Evolutionary conservation across 2,888 invertebrate species (phyloP).

Genomic region (Globia sparganii): DNA sequence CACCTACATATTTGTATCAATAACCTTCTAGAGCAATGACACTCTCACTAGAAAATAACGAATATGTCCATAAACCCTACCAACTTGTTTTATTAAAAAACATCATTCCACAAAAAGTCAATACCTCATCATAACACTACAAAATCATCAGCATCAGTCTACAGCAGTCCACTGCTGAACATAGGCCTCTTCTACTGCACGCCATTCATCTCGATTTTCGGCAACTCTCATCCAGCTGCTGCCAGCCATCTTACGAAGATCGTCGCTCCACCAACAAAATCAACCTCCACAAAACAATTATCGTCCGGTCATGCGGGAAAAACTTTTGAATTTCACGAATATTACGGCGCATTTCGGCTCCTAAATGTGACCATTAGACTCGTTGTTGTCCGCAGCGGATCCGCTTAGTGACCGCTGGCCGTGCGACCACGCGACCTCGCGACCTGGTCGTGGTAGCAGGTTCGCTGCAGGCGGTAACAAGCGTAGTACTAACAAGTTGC

Average conservation of each 20-base stretch:
- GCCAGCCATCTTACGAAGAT: too few species aligned
- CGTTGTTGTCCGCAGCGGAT: constrained; percentile 17
- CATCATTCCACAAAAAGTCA: constrained; percentile 10
- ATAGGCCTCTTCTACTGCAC: too few species aligned
- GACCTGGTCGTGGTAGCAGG: not conserved
- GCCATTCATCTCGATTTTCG: too few species aligned
- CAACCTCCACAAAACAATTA: constrained; percentile 34
- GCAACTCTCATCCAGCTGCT: too few species aligned
- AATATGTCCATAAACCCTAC: not conserved
- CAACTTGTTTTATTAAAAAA: constrained; percentile 1
- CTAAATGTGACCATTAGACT: constrained; percentile 30
- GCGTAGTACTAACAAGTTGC: constrained; percentile 20
- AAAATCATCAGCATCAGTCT: too few species aligned
- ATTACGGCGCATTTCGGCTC: constrained; percentile 24
- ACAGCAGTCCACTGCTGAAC: too few species aligned
- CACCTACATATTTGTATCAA: not conserved
- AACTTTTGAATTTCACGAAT: constrained; percentile 41
- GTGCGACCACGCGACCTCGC: not conserved
- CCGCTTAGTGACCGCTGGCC: constrained; percentile 24
- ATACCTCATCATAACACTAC: constrained; percentile 8
- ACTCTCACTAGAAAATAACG: not conserved
- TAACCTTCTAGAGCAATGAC: not conserved
- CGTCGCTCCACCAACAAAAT: too few species aligned
- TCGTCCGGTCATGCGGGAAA: constrained; percentile 28
- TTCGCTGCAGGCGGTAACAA: constrained; percentile 19